Base-by-base conservation (phyloP, 2,797 vertebrate species). In the Picus viridis region DNA sequence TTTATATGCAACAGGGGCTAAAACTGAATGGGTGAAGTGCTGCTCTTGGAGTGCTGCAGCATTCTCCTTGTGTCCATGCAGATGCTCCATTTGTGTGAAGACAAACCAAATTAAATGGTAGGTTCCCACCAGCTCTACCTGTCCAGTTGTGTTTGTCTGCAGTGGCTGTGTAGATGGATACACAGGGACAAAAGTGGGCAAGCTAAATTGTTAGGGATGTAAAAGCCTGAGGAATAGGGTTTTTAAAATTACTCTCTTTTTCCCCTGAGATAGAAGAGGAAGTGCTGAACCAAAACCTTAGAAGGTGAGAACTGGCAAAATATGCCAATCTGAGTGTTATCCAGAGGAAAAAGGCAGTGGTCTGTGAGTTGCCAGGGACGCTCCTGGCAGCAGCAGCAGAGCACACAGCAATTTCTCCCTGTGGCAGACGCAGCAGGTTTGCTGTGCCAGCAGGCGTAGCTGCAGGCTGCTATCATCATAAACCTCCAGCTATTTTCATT, bases 401-500 rank as follows among this genome's bases (percentile, higher is more conserved):
- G 75, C 34, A 4, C 27, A 51, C n/a, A 67, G 78, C 43, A 4
- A 2, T 86, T 84, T 47, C 65, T 93, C 51, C 47, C 36, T 3
- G 2, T 0, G 2, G 63, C 57, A 16, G 57, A 24, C 7, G 0
- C 30, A 53, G 82, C 30, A 34, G 56, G n/a, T 63, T 86, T 86
- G 78, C 81, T 34, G 56, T 57, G 24, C 53, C 73, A 62, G 41
- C 45, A 54, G 59, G 56, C 56, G 0, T 61, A 83, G 81, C 83
- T 81, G 67, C 67, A 65, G 77, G 67, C 90, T 75, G 70, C 86
- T 62, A 7, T 36, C 68, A 22, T 71, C 22, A 12, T 58, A 82
- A 85, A 74, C 82, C 61, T 79, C 72, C 71, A 75, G 71, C 53
- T 89, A 67, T 91, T 72, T 92, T 83, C 11, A 57, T 76, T 87